Evolutionary conservation across 2,888 invertebrate species (phyloP), one percentile per base, ranked within the genome.

Genomic region (Heliconius hortense): DNA sequence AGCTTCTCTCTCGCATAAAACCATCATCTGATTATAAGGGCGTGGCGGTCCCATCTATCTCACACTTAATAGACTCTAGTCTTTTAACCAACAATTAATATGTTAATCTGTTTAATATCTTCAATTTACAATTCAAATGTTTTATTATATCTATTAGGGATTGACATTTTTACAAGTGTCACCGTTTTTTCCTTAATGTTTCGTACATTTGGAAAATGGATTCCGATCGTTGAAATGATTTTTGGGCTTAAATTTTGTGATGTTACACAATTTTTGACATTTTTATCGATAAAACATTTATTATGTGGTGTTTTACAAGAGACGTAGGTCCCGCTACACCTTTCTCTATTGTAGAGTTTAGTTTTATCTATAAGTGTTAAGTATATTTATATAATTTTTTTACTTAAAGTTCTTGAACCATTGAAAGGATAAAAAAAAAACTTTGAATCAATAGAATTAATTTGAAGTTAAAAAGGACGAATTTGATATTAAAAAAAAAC

Each of bases 81-180:
- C 74, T 72, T 69, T 75, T 78, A 78, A 77, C 70, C 59, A 72
- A 75, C 72, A 73, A 78, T 79, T 79, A 79, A 78, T 56, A 78
- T 78, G 76, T 26, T 75, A 73, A 79, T 79, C 53, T 73, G 62
- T 71, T 71, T 63, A 74, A 72, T 60, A 64, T 72, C 53, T 64
- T 48, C 56, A 56, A 31, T 43, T 31, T 43, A 31, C 59, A 35
- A 73, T 72, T 75, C 24, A 63, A 35, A 60, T 72, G 72, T 35
- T 56, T 21, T 24, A 69, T 69, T 31, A 56, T 31, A 69, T 31
- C 13, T 56, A 31, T 56, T 56, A 56, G 1, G 11, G 56, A 56
- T 56, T 31, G 13, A 56, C 56, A 56, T 56, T 69, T 68, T 62
- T 31, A 70, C 24, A 56, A 62, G 35, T 70, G 68, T 59, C 28